Evolutionary conservation across 35 echinoderm and acorn worm species (phyloP).

Genomic region (Patiria miniata): DNA sequence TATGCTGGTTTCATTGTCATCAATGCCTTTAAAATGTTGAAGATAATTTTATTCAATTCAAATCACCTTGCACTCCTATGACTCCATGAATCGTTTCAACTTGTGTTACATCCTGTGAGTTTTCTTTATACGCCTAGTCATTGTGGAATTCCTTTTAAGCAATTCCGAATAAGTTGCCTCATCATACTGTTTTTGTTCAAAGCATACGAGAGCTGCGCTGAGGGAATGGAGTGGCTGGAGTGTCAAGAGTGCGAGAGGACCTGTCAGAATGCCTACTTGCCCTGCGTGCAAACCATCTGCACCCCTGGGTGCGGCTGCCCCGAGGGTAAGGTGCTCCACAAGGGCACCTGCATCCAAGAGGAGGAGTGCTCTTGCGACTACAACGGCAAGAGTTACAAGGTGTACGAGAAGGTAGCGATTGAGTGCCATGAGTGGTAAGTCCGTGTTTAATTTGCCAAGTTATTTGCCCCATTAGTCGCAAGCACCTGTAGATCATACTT

Average conservation of each 20-base stretch:
- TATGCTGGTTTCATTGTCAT: too few species aligned
- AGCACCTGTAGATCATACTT: neutral
- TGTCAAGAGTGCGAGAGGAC: slow-evolving; percentile 34
- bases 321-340: slow-evolving; percentile 11
- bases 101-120: too few species aligned
- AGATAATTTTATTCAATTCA: too few species aligned
- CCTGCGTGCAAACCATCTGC: neutral
- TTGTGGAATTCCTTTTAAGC: neutral
- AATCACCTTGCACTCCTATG: too few species aligned
- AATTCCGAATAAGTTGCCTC: neutral
- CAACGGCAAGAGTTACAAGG: slow-evolving; percentile 4
- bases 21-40: too few species aligned
- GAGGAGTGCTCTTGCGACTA: slow-evolving; percentile 19
- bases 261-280: slow-evolving; percentile 11
- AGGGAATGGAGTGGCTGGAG: neutral
- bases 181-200: neutral
- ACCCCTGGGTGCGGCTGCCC: slow-evolving; percentile 44
- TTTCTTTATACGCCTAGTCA: neutral
- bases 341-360: slow-evolving; percentile 13
- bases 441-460: too few species aligned
- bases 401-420: neutral
- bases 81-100: too few species aligned
- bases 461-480: too few species aligned
- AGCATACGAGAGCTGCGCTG: neutral
- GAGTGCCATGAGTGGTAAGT: slow-evolving; percentile 31